Evolutionary conservation across 2,113 vertebrate species (phyloP), one percentile per base, ranked within the genome.

Genomic region (Urocynchramus pylzowi): DNA sequence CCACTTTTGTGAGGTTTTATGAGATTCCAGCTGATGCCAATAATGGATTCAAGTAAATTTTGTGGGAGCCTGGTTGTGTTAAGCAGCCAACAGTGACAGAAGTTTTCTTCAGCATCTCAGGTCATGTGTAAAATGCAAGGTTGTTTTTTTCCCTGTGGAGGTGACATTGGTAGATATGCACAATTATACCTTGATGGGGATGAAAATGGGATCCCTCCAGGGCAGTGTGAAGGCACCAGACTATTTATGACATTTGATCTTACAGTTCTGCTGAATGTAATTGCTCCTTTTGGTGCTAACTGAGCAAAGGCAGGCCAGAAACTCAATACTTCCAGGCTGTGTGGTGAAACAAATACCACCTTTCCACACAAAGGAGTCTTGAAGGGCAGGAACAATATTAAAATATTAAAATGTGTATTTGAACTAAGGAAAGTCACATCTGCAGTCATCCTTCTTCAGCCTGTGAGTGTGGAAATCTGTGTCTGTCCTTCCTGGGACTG

Each of bases 281-380:
- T 67, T 71, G 57, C 63, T 85, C 42, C 7, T 59, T 93, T 87
- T 47, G 50, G 54, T 74, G 90, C 88, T 79, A 49, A 31, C 23
- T 84, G 84, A 80, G 61, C 45, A 87, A 57, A 94, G 85, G 84
- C 53, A 50, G 39, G 20, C 53, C 89, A 61, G 87, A 86, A 97
- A 93, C 70, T 69, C 65, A 39, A 37, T 33, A 31, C 33, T 59
- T 68, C 19, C 53, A 7, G n/a, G 47, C 47, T 20, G 3, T 33
- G 20, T 1, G 45, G 28, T 37, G 81, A 93, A 94, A 91, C 23
- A 33, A 68, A 64, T 4, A 7, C n/a, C 11, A 12, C 8, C 11
- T 69, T 83, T 82, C 50, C 67, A 57, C n/a, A n/a, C 21, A 68
- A 35, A 91, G 85, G 77, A 39, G 37, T 47, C 47, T 31, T 74